phyloP scores from a whole-genome alignment of 2,113 vertebrate species.

The Barnardius zonarius region DNA sequence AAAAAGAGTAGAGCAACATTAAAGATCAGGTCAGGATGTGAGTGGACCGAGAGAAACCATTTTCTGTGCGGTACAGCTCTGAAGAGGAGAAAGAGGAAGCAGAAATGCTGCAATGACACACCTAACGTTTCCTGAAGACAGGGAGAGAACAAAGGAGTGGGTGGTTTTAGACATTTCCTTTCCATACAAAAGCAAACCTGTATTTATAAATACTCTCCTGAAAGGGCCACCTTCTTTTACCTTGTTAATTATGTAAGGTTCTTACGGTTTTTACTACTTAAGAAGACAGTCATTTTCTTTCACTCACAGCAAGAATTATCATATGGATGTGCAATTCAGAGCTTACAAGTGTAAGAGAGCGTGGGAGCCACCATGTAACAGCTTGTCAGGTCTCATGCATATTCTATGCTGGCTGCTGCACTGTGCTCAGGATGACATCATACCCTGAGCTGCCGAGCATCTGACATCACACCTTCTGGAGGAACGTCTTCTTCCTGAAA shows the following conservation, averaged over 20 bases:
- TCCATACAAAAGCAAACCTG: neutral
- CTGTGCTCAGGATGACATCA: neutral
- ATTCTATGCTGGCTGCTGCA: neutral
- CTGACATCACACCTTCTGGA: slow-evolving; percentile 43
- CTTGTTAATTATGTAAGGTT: neutral
- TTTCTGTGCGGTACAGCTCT: neutral
- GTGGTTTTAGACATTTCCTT: neutral
- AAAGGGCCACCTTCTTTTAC: neutral
- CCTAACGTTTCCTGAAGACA: neutral
- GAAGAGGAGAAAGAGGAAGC: neutral
- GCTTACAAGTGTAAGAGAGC: neutral
- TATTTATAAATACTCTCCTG: neutral
- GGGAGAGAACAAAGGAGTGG: neutral
- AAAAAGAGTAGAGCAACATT: neutral
- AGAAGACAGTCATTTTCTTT: neutral
- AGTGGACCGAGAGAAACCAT: neutral
- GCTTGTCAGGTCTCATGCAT: neutral
- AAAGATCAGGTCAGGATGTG: neutral
- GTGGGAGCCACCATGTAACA: neutral
- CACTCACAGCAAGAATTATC: neutral
- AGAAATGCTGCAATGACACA: neutral
- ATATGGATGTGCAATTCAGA: neutral
- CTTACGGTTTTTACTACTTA: neutral
- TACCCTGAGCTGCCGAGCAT: neutral
- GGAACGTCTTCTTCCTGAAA: neutral